Conservation (phyloP, 1,140 invertebrate species). For the Brachionus paranguensis region DNA sequence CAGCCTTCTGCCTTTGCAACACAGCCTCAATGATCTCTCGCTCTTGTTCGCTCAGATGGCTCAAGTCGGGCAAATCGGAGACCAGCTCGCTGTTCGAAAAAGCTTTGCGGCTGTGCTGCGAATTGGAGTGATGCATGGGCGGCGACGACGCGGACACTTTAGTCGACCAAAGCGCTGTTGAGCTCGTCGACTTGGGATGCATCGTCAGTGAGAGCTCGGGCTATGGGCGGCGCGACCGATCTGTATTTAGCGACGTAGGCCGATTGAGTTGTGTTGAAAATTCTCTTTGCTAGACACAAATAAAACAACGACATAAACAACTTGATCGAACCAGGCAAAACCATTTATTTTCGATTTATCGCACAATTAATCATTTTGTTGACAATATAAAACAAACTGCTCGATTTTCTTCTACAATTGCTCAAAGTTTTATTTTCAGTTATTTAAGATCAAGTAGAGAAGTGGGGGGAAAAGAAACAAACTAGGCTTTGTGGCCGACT, state of each 20-base stretch:
- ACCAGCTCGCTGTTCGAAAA: not conserved
- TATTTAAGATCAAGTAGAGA: not conserved
- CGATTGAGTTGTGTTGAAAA: not conserved
- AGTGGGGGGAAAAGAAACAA: too few relatives aligned
- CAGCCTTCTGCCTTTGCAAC: constrained; percentile 87
- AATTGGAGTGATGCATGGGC: not conserved
- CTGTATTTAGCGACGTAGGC: not conserved
- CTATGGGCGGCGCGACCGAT: not conserved
- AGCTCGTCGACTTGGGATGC: constrained; percentile 30
- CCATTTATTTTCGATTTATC: constrained; percentile 23
- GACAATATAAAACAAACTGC: not conserved
- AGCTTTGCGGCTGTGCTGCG: not conserved
- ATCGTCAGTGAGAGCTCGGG: not conserved
- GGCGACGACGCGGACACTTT: not conserved
- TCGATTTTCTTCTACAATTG: not conserved
- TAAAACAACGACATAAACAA: constrained; percentile 8
- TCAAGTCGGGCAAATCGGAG: constrained; percentile 74
- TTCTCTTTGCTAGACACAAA: not conserved
- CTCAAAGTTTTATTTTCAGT: not conserved
- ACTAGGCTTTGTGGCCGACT: not conserved
- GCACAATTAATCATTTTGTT: constrained; percentile 9
- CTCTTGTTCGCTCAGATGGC: constrained; percentile 93
- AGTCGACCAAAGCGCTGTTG: constrained; percentile 10
- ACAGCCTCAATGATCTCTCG: constrained; percentile 92
- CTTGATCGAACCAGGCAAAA: constrained; percentile 2